These are phyloP conservation scores for Epirrita christyi DNA, from an alignment of 2,888 invertebrate genomes.

Conservation along the genomic window DNA sequence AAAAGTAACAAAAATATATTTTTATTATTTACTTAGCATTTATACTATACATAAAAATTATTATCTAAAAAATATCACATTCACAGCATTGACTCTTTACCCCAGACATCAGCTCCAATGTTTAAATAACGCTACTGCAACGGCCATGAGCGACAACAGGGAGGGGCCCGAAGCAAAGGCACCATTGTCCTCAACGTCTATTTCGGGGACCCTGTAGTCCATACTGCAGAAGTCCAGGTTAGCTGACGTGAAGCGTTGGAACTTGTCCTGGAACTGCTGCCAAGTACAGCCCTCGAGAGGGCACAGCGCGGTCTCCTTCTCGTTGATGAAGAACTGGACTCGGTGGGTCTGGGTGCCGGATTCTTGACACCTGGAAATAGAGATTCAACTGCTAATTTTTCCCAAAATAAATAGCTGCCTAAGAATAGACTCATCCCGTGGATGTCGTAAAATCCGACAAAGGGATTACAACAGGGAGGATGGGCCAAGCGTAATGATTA, in stretches of 20 bases:
- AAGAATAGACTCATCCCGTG: no score
- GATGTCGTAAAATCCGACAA: no score
- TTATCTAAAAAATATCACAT: background rate
- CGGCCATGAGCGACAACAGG: constrained; percentile 15
- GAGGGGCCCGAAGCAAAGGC: constrained; percentile 16
- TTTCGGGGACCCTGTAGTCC: constrained; percentile 38
- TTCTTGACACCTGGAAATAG: constrained; percentile 58
- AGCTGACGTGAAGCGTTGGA: constrained; percentile 52
- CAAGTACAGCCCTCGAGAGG: constrained; percentile 66
- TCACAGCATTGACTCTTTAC: constrained; percentile 6
- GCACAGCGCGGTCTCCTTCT: constrained; percentile 60
- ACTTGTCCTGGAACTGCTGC: constrained; percentile 61
- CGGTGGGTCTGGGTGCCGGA: constrained; percentile 44
- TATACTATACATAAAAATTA: background rate
- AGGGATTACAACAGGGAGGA: no score
- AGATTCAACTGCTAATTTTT: no score
- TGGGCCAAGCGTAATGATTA: no score
- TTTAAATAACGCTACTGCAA: constrained; percentile 21
- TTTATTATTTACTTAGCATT: background rate
- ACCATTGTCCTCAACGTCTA: constrained; percentile 19
- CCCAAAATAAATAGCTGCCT: no score
- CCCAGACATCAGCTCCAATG: background rate
- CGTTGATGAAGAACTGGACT: constrained; percentile 68
- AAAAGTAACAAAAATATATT: no score
- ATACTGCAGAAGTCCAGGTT: constrained; percentile 62